Conservation (phyloP, 2,113 vertebrate genomes). For the Neopipo cinnamomea region DNA sequence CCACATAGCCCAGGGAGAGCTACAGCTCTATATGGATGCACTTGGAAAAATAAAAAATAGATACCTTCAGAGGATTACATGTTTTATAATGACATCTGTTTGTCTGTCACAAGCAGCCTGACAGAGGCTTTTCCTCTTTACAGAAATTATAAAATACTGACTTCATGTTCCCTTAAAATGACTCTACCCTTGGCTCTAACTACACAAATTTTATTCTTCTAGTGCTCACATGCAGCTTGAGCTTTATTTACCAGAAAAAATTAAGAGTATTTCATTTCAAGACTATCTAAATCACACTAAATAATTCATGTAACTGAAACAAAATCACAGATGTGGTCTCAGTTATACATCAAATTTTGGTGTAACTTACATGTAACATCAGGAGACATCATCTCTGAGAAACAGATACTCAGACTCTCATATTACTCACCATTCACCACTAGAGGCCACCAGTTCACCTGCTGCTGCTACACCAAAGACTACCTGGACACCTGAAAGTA, state of each 20-base stretch:
- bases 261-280: neutral
- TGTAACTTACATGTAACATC: neutral
- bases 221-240: neutral
- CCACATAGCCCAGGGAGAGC: neutral
- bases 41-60: neutral
- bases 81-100: neutral
- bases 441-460: conserved; percentile 47
- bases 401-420: neutral
- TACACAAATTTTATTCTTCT: neutral
- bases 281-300: neutral
- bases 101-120: neutral
- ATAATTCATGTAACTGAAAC: neutral
- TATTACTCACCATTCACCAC: neutral
- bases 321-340: neutral
- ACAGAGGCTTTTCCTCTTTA: neutral
- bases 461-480: neutral
- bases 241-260: neutral
- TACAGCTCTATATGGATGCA: neutral
- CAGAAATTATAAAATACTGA: neutral
- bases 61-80: neutral
- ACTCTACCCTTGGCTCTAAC: neutral
- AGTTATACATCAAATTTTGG: neutral
- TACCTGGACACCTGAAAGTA: neutral
- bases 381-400: neutral
- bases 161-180: neutral